Percentiles rank a stretch among this genome's conserved stretches.
Evolutionary conservation across 2,888 invertebrate genomes (phyloP).

Genomic region (Acrocyrtus sp.): DNA sequence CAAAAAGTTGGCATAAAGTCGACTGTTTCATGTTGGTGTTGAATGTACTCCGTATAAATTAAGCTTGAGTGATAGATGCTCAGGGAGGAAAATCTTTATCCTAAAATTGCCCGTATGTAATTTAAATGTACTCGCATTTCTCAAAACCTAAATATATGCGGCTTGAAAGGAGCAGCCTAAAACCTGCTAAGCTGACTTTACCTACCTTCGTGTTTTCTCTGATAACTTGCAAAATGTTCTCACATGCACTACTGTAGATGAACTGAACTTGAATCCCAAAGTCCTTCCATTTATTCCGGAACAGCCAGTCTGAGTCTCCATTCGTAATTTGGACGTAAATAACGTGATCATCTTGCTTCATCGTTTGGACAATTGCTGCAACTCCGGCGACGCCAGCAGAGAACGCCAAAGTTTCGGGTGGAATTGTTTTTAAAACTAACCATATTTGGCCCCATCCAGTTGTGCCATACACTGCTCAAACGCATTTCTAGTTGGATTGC

Average conservation of each 20-base stretch:
- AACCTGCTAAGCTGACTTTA: too few species aligned
- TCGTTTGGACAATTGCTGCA: conserved; percentile 53
- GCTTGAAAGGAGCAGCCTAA: too few species aligned
- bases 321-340: conserved; percentile 72
- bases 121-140: neutral
- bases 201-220: conserved; percentile 70
- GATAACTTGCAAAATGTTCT: conserved; percentile 67
- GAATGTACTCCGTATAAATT: too few species aligned
- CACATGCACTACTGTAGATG: conserved; percentile 69
- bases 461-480: conserved; percentile 90
- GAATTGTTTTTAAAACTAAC: conserved; percentile 64
- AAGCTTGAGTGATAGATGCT: too few species aligned
- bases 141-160: neutral
- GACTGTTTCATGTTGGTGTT: too few species aligned
- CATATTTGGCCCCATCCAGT: conserved; percentile 88
- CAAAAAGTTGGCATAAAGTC: too few species aligned
- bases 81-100: too few species aligned
- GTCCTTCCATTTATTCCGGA: conserved; percentile 60
- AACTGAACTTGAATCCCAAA: conserved; percentile 64
- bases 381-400: conserved; percentile 70
- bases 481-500: conserved; percentile 91
- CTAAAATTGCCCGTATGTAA: too few species aligned
- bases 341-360: conserved; percentile 70
- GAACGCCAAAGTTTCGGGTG: conserved; percentile 65
- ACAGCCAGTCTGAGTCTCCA: conserved; percentile 69